These are phyloP conservation scores for Brienomyrus longianalis DNA, from an alignment of 2,113 vertebrate species.

Conservation along the genomic window DNA sequence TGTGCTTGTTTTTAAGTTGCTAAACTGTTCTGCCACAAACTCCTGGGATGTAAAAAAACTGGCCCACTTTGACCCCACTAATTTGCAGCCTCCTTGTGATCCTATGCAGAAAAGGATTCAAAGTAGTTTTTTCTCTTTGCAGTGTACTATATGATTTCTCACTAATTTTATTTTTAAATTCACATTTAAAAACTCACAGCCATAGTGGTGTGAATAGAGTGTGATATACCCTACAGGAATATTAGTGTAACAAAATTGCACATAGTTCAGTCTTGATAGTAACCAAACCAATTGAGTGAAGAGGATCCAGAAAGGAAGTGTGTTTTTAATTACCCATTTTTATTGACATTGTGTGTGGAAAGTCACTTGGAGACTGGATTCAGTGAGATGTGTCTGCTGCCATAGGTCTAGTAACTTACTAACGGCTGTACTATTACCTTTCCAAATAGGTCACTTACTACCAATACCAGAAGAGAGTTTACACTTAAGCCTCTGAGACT, in stretches of 20 bases:
- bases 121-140: not conserved
- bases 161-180: not conserved
- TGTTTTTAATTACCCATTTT: not conserved
- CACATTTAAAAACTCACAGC: not conserved
- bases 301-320: not conserved
- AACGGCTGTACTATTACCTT: not conserved
- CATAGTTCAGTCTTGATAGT: not conserved
- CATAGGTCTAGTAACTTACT: constrained; percentile 1
- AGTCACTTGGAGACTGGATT: not conserved
- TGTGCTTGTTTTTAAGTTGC: not conserved
- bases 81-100: not conserved
- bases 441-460: not conserved
- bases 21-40: not conserved
- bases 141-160: not conserved
- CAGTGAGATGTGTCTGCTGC: not conserved
- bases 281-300: not conserved
- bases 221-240: not conserved
- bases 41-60: no score
- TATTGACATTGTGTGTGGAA: not conserved
- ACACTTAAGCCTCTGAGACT: not conserved
- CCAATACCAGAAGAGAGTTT: not conserved
- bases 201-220: not conserved
- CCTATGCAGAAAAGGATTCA: not conserved
- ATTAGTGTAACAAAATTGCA: not conserved
- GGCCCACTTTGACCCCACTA: not conserved